phyloP scores from a whole-genome alignment of 2,113 vertebrate species.

The Sebastes schlegelii region DNA sequence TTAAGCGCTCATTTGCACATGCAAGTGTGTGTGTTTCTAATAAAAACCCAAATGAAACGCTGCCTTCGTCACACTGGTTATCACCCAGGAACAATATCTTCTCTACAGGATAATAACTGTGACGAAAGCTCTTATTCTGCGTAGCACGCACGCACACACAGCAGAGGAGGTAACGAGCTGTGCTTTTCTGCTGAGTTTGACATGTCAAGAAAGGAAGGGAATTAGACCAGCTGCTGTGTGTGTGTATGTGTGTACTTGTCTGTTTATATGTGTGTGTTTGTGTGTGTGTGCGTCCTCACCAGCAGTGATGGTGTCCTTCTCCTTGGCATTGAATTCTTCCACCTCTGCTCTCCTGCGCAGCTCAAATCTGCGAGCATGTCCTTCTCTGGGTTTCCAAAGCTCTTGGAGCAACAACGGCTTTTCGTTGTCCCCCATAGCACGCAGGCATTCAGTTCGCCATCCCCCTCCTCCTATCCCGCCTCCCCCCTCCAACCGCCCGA shows the following conservation, averaged over 20 bases:
- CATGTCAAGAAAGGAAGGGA: slow-evolving; percentile 59
- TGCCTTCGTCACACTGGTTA: slow-evolving; percentile 7
- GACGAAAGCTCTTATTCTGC: slow-evolving; percentile 41
- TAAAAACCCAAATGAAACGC: slow-evolving; percentile 20
- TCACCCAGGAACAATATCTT: slow-evolving; percentile 32
- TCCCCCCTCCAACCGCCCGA: slow-evolving; percentile 87
- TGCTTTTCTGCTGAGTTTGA: slow-evolving; percentile 75
- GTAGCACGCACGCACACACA: slow-evolving; percentile 23
- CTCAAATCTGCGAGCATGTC: slow-evolving; percentile 93
- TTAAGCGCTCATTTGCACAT: background rate
- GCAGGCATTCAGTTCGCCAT: slow-evolving; percentile 90
- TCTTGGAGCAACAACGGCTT: slow-evolving; percentile 94
- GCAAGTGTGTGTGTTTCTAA: background rate
- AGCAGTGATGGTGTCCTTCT: slow-evolving; percentile 94
- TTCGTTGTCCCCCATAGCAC: slow-evolving; percentile 91
- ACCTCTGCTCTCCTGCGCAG: slow-evolving; percentile 90
- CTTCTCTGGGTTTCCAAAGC: slow-evolving; percentile 95
- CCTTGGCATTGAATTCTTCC: slow-evolving; percentile 91
- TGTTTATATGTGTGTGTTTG: background rate
- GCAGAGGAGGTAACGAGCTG: slow-evolving; percentile 62
- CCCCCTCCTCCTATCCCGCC: slow-evolving; percentile 51
- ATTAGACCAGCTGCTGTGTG: slow-evolving; percentile 58
- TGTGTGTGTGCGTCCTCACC: slow-evolving; percentile 82
- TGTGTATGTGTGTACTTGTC: slow-evolving; percentile 5
- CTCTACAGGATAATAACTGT: slow-evolving; percentile 35